Base-by-base conservation (phyloP, 2,888 invertebrate species). In the Lasius platythorax region DNA sequence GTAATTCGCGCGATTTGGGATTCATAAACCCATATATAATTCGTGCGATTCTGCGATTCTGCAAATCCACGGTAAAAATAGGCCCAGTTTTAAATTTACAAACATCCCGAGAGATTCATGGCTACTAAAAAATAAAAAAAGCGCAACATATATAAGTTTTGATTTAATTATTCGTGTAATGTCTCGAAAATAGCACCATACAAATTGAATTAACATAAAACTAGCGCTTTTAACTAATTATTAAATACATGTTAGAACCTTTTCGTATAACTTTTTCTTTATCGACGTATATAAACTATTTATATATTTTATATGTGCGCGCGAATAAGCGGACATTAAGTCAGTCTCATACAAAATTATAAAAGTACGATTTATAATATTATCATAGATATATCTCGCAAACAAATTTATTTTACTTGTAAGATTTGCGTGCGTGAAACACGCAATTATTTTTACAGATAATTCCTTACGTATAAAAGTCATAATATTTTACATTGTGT, bases 1-100 rank as follows among this genome's bases (percentile, higher is more conserved):
- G 46, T 72, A 79, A 79, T 79, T 79, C 72, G 61, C 46, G 58
- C 15, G 37, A 8, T 33, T 37, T n/a, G n/a, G 50, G 68, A 68
- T 68, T 68, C 33, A 68, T 68, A 68, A 68, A 50, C 50, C 68
- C 50, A 68, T 68, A 50, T 18, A 18, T 50, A 50, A 68, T 68
- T 68, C 68, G n/a, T n/a, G 50, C 23, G 37, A 11, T 23, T 23
- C 23, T 23, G 23, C 23, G 33, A 33, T 11, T 66, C 40, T 46
- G 8, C n/a, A 58, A 58, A 72, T 8, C 18, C 46, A 58, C 1
- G 46, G 2, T 23, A 79, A 33, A 61, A 37, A 79, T 79, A 33
- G 18, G 11, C n/a, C n/a, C n/a, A 8, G n/a, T 2, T 4, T 18
- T 56, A 72, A 79, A 72, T 63, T 79, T 79, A 43, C n/a, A 33